These are phyloP conservation scores for Premnoplex brunnescens DNA, from an alignment of 2,797 vertebrate species.

Conservation along the genomic window DNA sequence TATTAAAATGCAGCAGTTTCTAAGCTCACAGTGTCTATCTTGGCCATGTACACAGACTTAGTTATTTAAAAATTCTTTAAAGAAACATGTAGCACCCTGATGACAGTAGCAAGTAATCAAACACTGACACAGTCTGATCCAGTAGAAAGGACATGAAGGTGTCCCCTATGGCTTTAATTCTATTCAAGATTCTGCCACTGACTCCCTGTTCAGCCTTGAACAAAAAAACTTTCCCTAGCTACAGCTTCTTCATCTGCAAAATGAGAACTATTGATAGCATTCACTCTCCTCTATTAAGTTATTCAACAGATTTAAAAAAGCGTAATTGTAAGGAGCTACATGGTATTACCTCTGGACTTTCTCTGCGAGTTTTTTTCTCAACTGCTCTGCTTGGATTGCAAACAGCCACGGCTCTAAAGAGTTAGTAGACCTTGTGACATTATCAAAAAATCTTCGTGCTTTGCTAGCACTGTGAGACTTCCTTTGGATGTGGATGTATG, in stretches of 20 bases:
- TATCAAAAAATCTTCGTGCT: conserved; percentile 87
- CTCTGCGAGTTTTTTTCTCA: conserved; percentile 87
- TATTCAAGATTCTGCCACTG: neutral
- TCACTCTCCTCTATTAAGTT: neutral
- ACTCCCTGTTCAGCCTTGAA: neutral
- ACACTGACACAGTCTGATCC: neutral
- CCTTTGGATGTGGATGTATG: conserved; percentile 85
- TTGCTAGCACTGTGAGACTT: conserved; percentile 87
- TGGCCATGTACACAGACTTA: neutral
- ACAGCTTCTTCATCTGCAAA: neutral
- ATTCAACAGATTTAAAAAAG: neutral
- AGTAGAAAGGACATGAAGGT: neutral
- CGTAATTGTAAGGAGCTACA: neutral
- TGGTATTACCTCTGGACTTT: conserved; percentile 84
- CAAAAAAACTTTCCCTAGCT: neutral
- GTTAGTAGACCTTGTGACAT: conserved; percentile 74
- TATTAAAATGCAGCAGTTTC: neutral
- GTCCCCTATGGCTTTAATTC: neutral
- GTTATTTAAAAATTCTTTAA: neutral
- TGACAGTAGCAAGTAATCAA: neutral
- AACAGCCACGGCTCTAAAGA: conserved; percentile 88
- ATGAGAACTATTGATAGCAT: neutral
- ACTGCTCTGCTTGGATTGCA: conserved; percentile 88
- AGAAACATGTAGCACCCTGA: neutral
- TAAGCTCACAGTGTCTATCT: neutral